phyloP scores from a whole-genome alignment of 2,113 vertebrate genomes.

The Sisor rabdophorus region DNA sequence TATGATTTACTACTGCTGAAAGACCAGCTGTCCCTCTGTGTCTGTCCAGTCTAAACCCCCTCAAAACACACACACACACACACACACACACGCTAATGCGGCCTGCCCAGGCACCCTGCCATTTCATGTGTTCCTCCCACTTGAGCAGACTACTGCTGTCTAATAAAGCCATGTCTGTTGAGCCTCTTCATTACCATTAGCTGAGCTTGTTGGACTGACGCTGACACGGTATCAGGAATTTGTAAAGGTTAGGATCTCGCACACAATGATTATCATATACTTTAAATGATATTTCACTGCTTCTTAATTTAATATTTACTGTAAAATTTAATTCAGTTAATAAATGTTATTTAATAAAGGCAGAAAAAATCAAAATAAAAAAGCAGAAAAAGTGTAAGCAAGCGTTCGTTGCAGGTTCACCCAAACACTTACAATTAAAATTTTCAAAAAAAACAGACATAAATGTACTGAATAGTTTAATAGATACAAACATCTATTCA shows the following conservation, averaged over 20 bases:
- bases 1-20: constrained; percentile 98
- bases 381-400: background rate
- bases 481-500: no score
- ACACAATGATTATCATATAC: background rate
- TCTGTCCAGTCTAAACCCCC: constrained; percentile 63
- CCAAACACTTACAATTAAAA: no score
- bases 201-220: constrained; percentile 7
- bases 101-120: constrained; percentile 39
- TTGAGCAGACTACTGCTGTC: constrained; percentile 7
- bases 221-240: constrained; percentile 20
- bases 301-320: background rate
- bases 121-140: constrained; percentile 43
- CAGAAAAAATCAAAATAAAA: no score
- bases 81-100: constrained; percentile 52
- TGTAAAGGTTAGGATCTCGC: constrained; percentile 1
- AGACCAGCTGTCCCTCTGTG: constrained; percentile 98
- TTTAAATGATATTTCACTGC: no score
- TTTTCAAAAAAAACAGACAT: no score
- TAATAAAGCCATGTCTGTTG: constrained; percentile 40
- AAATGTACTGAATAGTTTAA: no score
- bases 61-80: constrained; percentile 45
- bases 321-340: background rate
- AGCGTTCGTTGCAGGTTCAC: no score
- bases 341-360: background rate
- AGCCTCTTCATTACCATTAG: constrained; percentile 24